phyloP scores from a whole-genome alignment of 2,113 vertebrate species.

The Colistium nudipinnis region DNA sequence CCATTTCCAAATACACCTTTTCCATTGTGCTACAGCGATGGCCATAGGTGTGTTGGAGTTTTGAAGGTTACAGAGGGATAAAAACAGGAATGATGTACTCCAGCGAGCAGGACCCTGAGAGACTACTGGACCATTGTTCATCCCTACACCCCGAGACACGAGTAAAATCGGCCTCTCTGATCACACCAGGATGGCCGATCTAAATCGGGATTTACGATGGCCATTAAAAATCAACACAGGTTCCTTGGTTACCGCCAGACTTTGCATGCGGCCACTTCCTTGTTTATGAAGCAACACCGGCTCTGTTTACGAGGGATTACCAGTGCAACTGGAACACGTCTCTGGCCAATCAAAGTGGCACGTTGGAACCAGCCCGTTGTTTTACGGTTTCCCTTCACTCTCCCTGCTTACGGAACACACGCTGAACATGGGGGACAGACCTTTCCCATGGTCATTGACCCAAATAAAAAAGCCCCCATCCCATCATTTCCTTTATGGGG shows the following conservation, averaged over 20 bases:
- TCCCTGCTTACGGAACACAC: constrained; percentile 28
- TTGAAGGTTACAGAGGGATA: too few relatives aligned
- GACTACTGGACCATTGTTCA: neutral
- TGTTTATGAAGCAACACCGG: constrained; percentile 40
- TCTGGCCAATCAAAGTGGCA: constrained; percentile 38
- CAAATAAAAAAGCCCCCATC: constrained; percentile 37
- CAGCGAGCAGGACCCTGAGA: too few relatives aligned
- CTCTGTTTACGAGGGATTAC: constrained; percentile 47
- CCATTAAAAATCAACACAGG: constrained; percentile 29
- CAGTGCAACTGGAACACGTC: constrained; percentile 35
- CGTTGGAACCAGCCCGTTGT: constrained; percentile 42
- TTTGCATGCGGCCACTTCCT: constrained; percentile 3
- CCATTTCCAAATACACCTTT: too few relatives aligned
- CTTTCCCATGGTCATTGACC: constrained; percentile 57
- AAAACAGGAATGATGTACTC: too few relatives aligned
- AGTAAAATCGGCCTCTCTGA: constrained; percentile 5
- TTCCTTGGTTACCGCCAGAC: constrained; percentile 23
- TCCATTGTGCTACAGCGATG: too few relatives aligned
- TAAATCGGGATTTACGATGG: constrained; percentile 25
- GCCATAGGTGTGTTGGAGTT: too few relatives aligned
- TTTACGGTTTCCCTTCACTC: constrained; percentile 55
- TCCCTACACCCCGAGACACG: neutral
- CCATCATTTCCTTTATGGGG: constrained; percentile 45
- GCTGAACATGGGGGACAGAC: constrained; percentile 28
- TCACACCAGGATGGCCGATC: constrained; percentile 22